A percentile compares a stretch with the other conserved stretches of the same genome.
These are phyloP conservation scores for Cochlearius cochlearius DNA, from an alignment of 2,113 vertebrate genomes.

Conservation along the genomic window DNA sequence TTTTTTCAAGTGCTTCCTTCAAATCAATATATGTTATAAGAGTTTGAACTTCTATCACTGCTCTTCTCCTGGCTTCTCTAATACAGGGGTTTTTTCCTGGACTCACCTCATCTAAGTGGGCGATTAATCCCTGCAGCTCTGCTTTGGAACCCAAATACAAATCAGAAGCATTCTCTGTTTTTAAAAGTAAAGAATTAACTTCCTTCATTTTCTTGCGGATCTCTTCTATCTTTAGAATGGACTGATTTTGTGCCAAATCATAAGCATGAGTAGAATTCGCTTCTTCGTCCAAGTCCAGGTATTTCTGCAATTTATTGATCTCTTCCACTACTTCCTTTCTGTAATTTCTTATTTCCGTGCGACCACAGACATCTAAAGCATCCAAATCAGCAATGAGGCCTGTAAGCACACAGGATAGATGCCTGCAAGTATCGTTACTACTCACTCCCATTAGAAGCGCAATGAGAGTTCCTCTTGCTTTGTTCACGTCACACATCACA, in stretches of 20 bases:
- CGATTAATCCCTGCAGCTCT: conserved; percentile 89
- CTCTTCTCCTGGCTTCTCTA: conserved; percentile 90
- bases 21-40: conserved; percentile 91
- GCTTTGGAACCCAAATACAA: conserved; percentile 83
- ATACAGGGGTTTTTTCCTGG: conserved; percentile 93
- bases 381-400: conserved; percentile 93
- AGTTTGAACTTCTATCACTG: conserved; percentile 91
- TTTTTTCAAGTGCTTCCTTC: conserved; percentile 83
- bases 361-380: conserved; percentile 91
- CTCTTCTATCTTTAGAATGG: conserved; percentile 91
- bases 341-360: conserved; percentile 87
- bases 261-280: conserved; percentile 84
- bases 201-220: conserved; percentile 84
- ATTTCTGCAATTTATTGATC: conserved; percentile 90
- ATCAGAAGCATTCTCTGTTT: conserved; percentile 79
- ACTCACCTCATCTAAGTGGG: conserved; percentile 89
- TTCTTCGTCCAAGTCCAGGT: conserved; percentile 92
- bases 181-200: conserved; percentile 81
- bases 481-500: conserved; percentile 92
- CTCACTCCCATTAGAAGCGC: conserved; percentile 90
- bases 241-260: conserved; percentile 90
- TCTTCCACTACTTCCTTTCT: conserved; percentile 94
- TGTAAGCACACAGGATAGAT: conserved; percentile 90
- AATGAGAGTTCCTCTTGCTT: conserved; percentile 89
- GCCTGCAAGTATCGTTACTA: conserved; percentile 87